These are phyloP conservation scores for Euproctis similis DNA, from an alignment of 2,888 invertebrate genomes.

Conservation along the genomic window DNA sequence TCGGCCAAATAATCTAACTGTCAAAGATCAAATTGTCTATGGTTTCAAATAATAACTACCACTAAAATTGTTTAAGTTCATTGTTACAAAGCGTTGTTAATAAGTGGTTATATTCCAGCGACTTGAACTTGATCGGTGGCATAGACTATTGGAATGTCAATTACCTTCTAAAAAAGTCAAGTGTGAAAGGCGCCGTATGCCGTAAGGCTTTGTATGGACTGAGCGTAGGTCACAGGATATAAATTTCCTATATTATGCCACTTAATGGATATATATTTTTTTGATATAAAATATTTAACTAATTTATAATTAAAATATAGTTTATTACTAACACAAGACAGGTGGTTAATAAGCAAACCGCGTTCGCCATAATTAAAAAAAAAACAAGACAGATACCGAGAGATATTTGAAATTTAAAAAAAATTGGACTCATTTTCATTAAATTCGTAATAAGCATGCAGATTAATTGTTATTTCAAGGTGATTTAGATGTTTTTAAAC, in stretches of 20 bases:
- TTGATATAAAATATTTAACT: background rate
- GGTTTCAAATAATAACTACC: no score
- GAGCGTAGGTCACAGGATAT: slow-evolving; percentile 14
- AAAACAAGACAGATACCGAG: no score
- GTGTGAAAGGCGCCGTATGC: slow-evolving; percentile 37
- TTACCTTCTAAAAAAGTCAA: slow-evolving; percentile 46
- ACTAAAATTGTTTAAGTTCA: background rate
- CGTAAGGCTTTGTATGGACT: slow-evolving; percentile 4
- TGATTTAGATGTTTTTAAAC: slow-evolving; percentile 1
- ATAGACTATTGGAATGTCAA: slow-evolving; percentile 49
- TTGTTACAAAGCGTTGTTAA: background rate
- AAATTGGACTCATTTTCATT: no score
- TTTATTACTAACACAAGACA: no score
- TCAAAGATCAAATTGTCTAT: no score
- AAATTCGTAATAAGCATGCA: no score
- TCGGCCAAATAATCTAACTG: no score
- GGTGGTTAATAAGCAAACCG: no score
- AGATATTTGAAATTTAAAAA: no score
- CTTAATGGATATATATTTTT: background rate
- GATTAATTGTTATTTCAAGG: slow-evolving; percentile 2
- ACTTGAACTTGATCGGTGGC: slow-evolving; percentile 32
- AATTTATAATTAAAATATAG: no score
- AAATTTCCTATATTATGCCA: slow-evolving; percentile 3
- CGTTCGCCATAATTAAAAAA: no score
- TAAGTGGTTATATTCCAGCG: slow-evolving; percentile 1